These are phyloP conservation scores for Sus cebifrons DNA, from an alignment of 2,797 vertebrate species.

Conservation along the genomic window DNA sequence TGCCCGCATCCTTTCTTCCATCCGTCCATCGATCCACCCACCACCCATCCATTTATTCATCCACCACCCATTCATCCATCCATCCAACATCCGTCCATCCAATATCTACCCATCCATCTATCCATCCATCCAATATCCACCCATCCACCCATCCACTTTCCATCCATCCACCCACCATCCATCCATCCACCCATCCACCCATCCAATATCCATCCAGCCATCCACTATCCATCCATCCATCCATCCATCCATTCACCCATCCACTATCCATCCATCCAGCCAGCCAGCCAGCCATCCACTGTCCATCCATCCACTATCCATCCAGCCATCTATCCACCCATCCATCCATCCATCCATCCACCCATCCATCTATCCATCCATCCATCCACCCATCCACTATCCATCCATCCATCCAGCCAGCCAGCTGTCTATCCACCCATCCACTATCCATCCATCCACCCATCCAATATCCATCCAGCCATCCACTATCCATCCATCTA, in stretches of 20 bases:
- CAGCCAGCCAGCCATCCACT: too few species aligned
- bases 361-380: rapidly evolving
- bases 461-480: background rate
- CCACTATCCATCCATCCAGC: background rate
- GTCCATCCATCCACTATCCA: too few species aligned
- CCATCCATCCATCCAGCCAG: background rate
- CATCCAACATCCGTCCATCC: background rate
- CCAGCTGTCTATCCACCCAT: rapidly evolving
- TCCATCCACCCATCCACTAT: background rate
- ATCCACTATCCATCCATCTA: too few species aligned
- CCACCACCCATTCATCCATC: background rate
- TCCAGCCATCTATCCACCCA: too few species aligned
- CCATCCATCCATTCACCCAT: too few species aligned
- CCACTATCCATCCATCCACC: too few species aligned
- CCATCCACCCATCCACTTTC: too few species aligned
- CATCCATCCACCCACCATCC: background rate
- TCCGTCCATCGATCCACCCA: background rate
- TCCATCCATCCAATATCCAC: background rate
- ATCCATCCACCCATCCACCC: rapidly evolving
- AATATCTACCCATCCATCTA: too few species aligned
- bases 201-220: background rate
- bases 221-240: too few species aligned
- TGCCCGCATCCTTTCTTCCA: background rate
- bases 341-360: background rate
- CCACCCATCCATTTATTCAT: background rate